A percentile compares a stretch with the other conserved stretches of the same genome.
Conservation (phyloP, 2,888 invertebrate genomes). For the Drosophila yooni region DNA sequence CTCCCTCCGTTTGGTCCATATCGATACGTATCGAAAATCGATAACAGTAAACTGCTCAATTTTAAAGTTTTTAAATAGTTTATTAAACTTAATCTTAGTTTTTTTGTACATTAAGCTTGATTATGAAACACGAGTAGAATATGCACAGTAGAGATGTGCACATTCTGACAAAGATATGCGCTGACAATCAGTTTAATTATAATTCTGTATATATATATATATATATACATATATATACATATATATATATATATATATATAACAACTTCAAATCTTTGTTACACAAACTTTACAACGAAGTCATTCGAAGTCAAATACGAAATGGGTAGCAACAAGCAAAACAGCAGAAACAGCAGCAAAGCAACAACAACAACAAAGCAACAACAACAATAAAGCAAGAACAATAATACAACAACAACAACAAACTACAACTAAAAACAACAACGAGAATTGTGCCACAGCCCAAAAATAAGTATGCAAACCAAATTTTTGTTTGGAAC, state of each 20-base stretch:
- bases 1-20: neutral
- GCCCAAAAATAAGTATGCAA: constrained; percentile 48
- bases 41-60: too few species aligned
- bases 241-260: neutral
- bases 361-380: neutral
- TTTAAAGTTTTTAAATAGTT: too few species aligned
- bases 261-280: neutral
- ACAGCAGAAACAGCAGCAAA: neutral
- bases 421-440: constrained; percentile 8
- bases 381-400: neutral
- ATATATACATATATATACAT: neutral
- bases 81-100: too few species aligned
- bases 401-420: constrained; percentile 3
- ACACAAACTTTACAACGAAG: constrained; percentile 39
- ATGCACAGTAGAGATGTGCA: too few species aligned
- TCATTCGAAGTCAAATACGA: constrained; percentile 60
- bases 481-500: constrained; percentile 43
- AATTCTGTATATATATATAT: neutral
- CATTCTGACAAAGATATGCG: too few species aligned
- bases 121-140: too few species aligned
- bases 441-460: constrained; percentile 2
- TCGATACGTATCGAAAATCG: neutral
- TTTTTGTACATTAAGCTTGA: too few species aligned
- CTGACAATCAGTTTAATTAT: too few species aligned
- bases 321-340: neutral